phyloP scores from a whole-genome alignment of 2,888 invertebrate genomes.

The Coenonympha glycerion region DNA sequence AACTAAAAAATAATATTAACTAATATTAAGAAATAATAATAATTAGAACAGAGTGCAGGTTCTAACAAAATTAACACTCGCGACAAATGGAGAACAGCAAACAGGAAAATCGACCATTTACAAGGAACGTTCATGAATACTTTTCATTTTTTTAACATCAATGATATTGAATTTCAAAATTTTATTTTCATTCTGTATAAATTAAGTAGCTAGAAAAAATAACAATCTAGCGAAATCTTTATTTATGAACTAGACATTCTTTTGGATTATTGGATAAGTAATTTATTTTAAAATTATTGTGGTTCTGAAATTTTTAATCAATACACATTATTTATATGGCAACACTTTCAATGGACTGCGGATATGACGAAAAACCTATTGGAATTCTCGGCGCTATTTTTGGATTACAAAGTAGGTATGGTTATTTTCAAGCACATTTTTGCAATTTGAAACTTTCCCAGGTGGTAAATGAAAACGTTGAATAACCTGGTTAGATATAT shows the following conservation, averaged over 20 bases:
- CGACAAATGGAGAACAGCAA: conserved; percentile 69
- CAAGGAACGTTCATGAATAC: conserved; percentile 54
- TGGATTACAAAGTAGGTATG: conserved; percentile 58
- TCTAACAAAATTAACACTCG: conserved; percentile 64
- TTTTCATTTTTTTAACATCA: conserved; percentile 16
- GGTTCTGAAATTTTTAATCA: conserved; percentile 9
- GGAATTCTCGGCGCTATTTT: conserved; percentile 66
- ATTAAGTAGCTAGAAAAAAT: not conserved
- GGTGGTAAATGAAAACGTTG: too few relatives aligned
- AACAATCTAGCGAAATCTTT: not conserved
- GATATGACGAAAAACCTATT: conserved; percentile 50
- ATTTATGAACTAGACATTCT: not conserved
- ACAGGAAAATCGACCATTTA: conserved; percentile 75
- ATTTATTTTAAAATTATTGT: conserved; percentile 17
- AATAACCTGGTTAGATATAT: too few relatives aligned
- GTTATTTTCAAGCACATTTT: conserved; percentile 70
- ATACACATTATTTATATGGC: conserved; percentile 31
- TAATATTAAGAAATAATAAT: conserved; percentile 65
- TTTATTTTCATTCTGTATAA: not conserved
- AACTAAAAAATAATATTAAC: conserved; percentile 67
- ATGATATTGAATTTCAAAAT: conserved; percentile 15
- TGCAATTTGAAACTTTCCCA: conserved; percentile 70
- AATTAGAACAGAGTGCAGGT: conserved; percentile 59
- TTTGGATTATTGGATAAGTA: not conserved
- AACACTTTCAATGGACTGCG: conserved; percentile 40